Evolutionary conservation across 2,797 vertebrate genomes (phyloP).

Genomic region (Sebastes matsubarae): DNA sequence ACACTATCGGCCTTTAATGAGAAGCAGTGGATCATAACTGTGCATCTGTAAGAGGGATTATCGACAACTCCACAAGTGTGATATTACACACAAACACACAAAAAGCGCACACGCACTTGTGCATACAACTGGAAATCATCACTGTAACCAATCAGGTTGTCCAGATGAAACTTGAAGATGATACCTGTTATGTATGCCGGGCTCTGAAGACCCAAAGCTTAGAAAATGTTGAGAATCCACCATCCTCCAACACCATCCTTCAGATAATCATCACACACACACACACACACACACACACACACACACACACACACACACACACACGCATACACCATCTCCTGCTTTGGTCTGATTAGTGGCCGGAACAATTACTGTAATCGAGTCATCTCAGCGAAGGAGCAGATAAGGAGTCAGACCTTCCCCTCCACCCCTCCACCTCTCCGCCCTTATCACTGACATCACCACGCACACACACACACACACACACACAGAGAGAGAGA

Average conservation of each 20-base stretch:
- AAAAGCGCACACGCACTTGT: not conserved
- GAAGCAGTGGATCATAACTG: not conserved
- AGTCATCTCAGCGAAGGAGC: constrained; percentile 82
- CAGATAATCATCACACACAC: constrained; percentile 5
- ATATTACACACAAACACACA: not conserved
- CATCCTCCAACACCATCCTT: constrained; percentile 1
- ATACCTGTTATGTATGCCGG: not conserved
- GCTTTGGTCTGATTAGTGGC: constrained; percentile 79
- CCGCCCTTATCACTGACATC: constrained; percentile 58
- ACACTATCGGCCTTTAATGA: not conserved
- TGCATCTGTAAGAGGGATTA: not conserved
- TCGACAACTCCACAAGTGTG: not conserved
- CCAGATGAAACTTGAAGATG: not conserved
- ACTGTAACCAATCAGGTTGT: constrained; percentile 6
- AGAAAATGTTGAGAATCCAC: constrained; percentile 9
- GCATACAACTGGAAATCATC: not conserved
- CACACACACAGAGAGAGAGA: not conserved
- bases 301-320: not conserved
- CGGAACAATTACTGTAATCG: constrained; percentile 86
- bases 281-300: constrained; percentile 15
- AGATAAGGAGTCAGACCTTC: constrained; percentile 78
- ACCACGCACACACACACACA: constrained; percentile 16
- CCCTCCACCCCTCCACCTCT: constrained; percentile 49
- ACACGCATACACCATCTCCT: constrained; percentile 48
- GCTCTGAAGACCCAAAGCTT: not conserved